phyloP scores from a whole-genome alignment of 2,797 vertebrate genomes.

The Halcyon smyrnensis region DNA sequence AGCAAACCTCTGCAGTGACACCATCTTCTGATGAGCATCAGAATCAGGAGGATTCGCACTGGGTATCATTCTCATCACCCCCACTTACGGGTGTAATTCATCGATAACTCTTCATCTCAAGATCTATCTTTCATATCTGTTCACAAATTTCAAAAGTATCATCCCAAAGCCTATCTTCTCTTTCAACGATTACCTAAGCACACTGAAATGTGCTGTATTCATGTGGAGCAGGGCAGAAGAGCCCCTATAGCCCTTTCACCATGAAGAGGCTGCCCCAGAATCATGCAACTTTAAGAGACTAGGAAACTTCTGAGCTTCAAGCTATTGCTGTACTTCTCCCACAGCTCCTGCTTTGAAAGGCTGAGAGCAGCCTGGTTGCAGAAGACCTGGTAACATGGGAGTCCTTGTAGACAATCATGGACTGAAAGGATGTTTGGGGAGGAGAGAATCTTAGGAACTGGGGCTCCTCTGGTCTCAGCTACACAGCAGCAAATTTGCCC shows the following conservation, averaged over 20 bases:
- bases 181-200: background rate
- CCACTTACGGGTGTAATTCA: background rate
- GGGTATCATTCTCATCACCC: background rate
- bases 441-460: background rate
- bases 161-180: background rate
- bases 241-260: background rate
- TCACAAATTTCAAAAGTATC: background rate
- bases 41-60: background rate
- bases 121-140: background rate
- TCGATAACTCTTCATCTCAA: background rate
- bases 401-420: background rate
- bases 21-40: background rate
- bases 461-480: background rate
- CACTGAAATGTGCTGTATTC: background rate
- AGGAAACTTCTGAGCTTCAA: background rate
- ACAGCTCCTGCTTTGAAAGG: background rate
- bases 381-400: background rate
- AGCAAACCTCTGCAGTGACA: background rate
- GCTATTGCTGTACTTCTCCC: background rate
- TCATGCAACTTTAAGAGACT: fast-evolving
- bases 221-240: background rate
- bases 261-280: background rate
- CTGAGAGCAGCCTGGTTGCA: background rate
- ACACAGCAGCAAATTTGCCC: background rate
- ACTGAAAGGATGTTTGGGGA: background rate